Base-by-base conservation (phyloP, 2,797 vertebrate species). In the Channallabes apus region DNA sequence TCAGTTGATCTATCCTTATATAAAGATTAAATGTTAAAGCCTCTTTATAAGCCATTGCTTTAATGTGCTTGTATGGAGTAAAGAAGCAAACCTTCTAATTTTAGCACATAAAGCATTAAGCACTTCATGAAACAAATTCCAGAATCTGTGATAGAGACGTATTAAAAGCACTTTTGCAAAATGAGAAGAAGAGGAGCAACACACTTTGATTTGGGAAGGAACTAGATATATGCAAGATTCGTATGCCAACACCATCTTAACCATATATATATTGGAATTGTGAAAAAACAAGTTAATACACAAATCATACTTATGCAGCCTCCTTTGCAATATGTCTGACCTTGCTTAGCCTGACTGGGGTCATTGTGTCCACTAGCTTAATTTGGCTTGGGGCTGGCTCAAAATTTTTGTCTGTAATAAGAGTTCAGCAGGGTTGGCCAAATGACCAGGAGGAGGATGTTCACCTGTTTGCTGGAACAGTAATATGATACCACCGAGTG, bases 351-450 rank as follows among this genome's bases (percentile, higher is more conserved):
- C 59, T 77, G 46, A 65, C 72, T 35, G 38, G 67, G 62, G 87
- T 87, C 84, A 87, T 41, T 83, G 84, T 78, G 85, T 88, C 35
- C 87, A 83, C 78, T 54, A 41, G 83, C 83, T 87, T 88, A 84
- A 84, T 89, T 89, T 88, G 83, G 82, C 83, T 46, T 83, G 56
- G 17, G 46, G 35, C 46, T 84, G 85, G 82, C 86, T 86, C 61
- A 46, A 81, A 71, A 76, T 83, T 85, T 77, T 83, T 38, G 84
- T 87, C 87, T 89, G 80, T 80, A 85, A 87, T 86, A 82, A 76
- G 81, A 77, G 88, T 90, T 89, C 89, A 89, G 38, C 58, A 64
- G 81, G 88, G 84, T 87, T 86, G 73, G 54, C 68, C 62, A 82
- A 78, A 78, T 85, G 80, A 85, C 86, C 84, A 79, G 82, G 64